Base-by-base conservation (phyloP, 2,797 vertebrate genomes). In the Gouania willdenowi region DNA sequence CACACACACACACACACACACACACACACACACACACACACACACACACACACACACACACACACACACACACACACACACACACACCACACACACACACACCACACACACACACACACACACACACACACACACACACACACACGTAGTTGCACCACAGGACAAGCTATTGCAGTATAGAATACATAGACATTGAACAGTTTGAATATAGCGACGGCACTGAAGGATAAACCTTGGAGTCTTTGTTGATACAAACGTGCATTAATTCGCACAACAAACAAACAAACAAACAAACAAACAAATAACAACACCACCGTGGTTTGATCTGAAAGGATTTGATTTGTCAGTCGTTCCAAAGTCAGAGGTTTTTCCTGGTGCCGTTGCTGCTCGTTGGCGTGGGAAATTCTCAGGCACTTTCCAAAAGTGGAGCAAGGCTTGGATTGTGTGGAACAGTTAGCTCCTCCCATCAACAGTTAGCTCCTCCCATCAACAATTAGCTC, bases 371-470 rank as follows among this genome's bases (percentile, higher is more conserved):
- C 49, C 29, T 60, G n/a, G 42, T 30, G 59, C 53, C 6, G 28
- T 36, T 47, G 63, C 68, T 79, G n/a, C n/a, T 44, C 36, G 46
- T 38, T 25, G 66, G 42, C 55, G 66, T 58, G 40, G 62, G 65
- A 60, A 59, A 66, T 91, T 90, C 89, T 93, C 91, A 95, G 93
- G 94, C 92, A 94, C 92, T 94, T 95, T 90, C 89, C 89, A 91
- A 89, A 69, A 61, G 74, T 48, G 60, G 66, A 64, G 55, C 69
- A 68, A 82, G 82, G 85, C 62, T 79, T 67, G 44, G 45, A 71
- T 66, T 33, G 27, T 31, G 21, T 32, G 18, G 24, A 50, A 50
- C 10, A 21, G 17, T 1, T 31, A 38, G 14, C 41, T 41, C n/a
- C 9, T 44, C 32, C 14, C 6, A 26, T 61, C 35, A 42, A 41